A percentile compares a stretch with the other conserved stretches of the same genome.
phyloP scores from a whole-genome alignment of 1,140 invertebrate genomes.

The Aphaenogaster ashmeadi region DNA sequence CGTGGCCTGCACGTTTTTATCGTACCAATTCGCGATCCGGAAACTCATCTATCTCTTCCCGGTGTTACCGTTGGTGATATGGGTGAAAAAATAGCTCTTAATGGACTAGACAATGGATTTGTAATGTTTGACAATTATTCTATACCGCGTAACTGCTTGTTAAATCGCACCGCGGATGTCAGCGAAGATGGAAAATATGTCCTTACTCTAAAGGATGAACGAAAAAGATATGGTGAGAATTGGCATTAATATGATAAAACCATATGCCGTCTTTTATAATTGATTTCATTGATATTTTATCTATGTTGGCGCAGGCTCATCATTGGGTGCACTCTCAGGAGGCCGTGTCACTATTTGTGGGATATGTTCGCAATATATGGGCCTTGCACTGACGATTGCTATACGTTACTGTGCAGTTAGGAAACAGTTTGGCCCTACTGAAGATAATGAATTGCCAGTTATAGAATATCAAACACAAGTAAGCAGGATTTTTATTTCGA shows the following conservation, averaged over 20 bases:
- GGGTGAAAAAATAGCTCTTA: conserved; percentile 95
- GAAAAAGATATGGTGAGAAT: conserved; percentile 90
- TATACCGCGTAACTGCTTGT: conserved; percentile 93
- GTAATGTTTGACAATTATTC: conserved; percentile 95
- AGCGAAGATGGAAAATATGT: conserved; percentile 94
- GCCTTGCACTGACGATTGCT: conserved; percentile 93
- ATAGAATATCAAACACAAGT: conserved; percentile 95
- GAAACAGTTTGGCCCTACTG: conserved; percentile 94
- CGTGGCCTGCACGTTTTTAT: conserved; percentile 96
- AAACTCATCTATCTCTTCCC: conserved; percentile 91
- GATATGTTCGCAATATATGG: conserved; percentile 91
- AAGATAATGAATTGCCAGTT: conserved; percentile 92
- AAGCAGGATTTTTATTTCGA: conserved; percentile 77
- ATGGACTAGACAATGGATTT: conserved; percentile 97
- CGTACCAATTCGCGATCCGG: conserved; percentile 93
- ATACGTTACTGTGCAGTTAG: conserved; percentile 96
- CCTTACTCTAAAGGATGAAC: conserved; percentile 92
- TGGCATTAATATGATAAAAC: not conserved
- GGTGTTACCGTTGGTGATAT: conserved; percentile 93
- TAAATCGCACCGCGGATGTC: conserved; percentile 96
- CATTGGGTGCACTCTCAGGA: conserved; percentile 94
- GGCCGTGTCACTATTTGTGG: conserved; percentile 92
- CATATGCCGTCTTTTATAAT: not conserved
- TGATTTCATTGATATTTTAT: conserved; percentile 6
- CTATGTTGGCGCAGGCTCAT: conserved; percentile 89